Percentiles rank a stretch among this genome's conserved stretches.
Evolutionary conservation across 2,113 vertebrate genomes (phyloP).

Genomic region (Rutilus rutilus): DNA sequence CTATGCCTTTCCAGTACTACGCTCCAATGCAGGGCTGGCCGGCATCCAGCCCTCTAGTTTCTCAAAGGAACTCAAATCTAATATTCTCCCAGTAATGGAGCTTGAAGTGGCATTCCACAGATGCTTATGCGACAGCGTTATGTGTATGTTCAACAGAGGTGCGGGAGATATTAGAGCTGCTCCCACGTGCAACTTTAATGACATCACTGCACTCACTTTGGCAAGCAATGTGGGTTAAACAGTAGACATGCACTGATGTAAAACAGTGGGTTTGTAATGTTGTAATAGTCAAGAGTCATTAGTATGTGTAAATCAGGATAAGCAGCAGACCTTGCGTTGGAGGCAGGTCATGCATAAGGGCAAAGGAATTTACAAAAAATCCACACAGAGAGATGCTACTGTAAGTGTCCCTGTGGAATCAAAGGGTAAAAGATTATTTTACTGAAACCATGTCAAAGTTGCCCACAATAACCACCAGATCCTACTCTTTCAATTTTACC

Average conservation of each 20-base stretch:
- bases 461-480: slow-evolving; percentile 20
- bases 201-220: slow-evolving; percentile 42
- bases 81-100: slow-evolving; percentile 55
- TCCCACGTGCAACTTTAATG: slow-evolving; percentile 47
- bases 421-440: not conserved
- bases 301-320: slow-evolving; percentile 46
- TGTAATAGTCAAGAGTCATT: slow-evolving; percentile 47
- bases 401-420: not conserved
- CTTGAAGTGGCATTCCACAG: slow-evolving; percentile 49
- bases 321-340: slow-evolving; percentile 35
- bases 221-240: slow-evolving; percentile 30
- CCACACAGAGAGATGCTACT: slow-evolving; percentile 6
- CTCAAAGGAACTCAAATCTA: slow-evolving; percentile 51
- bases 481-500: slow-evolving; percentile 22
- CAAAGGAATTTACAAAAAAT: slow-evolving; percentile 33
- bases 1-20: slow-evolving; percentile 16
- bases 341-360: slow-evolving; percentile 33
- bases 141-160: slow-evolving; percentile 14
- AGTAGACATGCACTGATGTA: not conserved
- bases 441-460: slow-evolving; percentile 25
- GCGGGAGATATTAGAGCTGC: slow-evolving; percentile 44
- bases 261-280: slow-evolving; percentile 47
- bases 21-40: slow-evolving; percentile 37
- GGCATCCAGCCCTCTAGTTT: slow-evolving; percentile 43
- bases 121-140: slow-evolving; percentile 15